Base-by-base conservation (phyloP, 2,888 invertebrate genomes). In the Callyntrura sp. region DNA sequence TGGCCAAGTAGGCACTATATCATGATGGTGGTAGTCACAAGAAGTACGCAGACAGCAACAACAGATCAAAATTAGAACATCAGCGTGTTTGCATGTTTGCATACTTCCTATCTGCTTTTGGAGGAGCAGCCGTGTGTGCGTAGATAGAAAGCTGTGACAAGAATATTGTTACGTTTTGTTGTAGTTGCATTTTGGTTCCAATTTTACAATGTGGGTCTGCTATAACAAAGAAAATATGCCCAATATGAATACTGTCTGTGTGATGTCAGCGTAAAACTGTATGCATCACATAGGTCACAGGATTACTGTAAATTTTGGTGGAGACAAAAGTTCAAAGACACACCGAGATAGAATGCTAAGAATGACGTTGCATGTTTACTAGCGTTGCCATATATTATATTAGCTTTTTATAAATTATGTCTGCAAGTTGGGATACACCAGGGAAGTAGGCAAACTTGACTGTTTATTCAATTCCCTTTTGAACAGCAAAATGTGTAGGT, bases 231-330 rank as follows among this genome's bases (percentile, higher is more conserved):
- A 43, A 14, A 14, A 23, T 65, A 25, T 70, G n/a, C 70, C 8
- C 23, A n/a, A n/a, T n/a, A n/a, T n/a, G n/a, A n/a, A n/a, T n/a
- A n/a, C n/a, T n/a, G n/a, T n/a, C n/a, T n/a, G n/a, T n/a, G n/a
- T n/a, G n/a, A n/a, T n/a, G n/a, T n/a, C n/a, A n/a, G n/a, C n/a
- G n/a, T n/a, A n/a, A n/a, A n/a, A n/a, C n/a, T n/a, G n/a, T n/a
- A 35, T 35, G 35, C 35, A 73, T 28, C 35, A 55, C 83, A 84
- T 84, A 70, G 35, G n/a, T 87, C 68, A 60, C 57, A 87, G 81
- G 87, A 87, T 87, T 87, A 84, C 20, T 25, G 51, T 57, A 78
- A 78, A 57, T 25, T 73, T 35, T 55, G 68, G 68, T 43, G 25
- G 6, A 25, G 23, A 23, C 23, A 23, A 25, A 28, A 20, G 28